Conservation (phyloP, 2,888 invertebrate species). For the Ormyrus nitidulus region DNA sequence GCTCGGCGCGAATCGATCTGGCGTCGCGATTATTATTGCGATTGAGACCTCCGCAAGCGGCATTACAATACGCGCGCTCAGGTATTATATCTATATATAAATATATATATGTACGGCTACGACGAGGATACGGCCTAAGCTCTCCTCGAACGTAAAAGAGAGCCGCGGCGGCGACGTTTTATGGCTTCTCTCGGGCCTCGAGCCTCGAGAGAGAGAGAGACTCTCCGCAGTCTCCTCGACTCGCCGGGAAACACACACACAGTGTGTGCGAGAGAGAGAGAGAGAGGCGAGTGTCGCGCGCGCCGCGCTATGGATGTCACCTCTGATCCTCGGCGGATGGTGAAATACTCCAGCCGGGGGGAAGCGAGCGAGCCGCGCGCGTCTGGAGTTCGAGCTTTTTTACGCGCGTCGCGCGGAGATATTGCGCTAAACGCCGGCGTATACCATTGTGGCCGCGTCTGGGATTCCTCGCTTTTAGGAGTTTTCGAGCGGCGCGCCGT, state of each 20-base stretch:
- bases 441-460: too few species aligned
- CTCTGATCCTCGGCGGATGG: constrained; percentile 39
- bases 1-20: constrained; percentile 67
- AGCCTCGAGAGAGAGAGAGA: too few species aligned
- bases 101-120: background rate
- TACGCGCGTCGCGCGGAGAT: too few species aligned
- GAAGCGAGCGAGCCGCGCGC: constrained; percentile 10
- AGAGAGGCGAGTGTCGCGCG: background rate
- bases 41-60: constrained; percentile 1
- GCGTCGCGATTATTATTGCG: constrained; percentile 70
- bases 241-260: background rate
- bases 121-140: background rate
- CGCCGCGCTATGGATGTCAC: constrained; percentile 36
- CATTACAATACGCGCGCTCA: constrained; percentile 5
- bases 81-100: background rate
- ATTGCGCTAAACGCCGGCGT: too few species aligned
- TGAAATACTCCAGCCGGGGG: background rate
- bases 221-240: background rate
- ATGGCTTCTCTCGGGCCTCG: constrained; percentile 31
- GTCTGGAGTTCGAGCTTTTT: too few species aligned
- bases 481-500: too few species aligned
- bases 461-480: too few species aligned
- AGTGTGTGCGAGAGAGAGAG: background rate
- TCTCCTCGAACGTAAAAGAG: constrained; percentile 8
- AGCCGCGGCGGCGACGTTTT: constrained; percentile 32